Conservation (phyloP, 2,888 invertebrate species). For the Oxystoma pomonae region DNA sequence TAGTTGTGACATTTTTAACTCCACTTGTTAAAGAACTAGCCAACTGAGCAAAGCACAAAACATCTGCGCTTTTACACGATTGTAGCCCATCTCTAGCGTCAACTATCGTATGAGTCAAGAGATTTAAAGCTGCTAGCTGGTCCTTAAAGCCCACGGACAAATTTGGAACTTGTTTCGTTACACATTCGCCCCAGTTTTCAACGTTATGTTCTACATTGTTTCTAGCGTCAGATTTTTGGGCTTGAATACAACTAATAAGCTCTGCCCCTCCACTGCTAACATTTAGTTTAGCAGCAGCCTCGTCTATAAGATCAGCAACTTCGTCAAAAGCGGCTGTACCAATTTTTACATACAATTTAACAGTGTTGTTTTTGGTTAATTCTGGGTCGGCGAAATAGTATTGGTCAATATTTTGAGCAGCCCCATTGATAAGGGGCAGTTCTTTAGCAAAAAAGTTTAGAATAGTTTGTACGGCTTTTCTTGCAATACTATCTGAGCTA, state of each 20-base stretch:
- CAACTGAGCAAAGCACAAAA: neutral
- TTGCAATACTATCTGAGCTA: no score
- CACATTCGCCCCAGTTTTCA: neutral
- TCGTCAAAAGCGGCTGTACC: neutral
- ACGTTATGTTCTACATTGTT: neutral
- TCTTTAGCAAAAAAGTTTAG: neutral
- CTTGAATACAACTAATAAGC: neutral
- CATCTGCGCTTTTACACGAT: neutral
- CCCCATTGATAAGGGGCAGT: neutral
- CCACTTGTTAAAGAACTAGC: neutral
- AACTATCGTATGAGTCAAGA: neutral
- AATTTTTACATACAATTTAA: neutral
- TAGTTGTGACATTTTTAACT: neutral
- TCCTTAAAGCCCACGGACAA: neutral
- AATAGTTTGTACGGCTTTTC: neutral
- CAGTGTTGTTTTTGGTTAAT: neutral
- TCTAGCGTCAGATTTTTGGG: neutral
- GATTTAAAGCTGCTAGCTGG: neutral
- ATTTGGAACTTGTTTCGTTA: neutral
- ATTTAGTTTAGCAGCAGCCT: neutral
- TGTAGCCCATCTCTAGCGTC: neutral
- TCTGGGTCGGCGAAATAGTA: neutral
- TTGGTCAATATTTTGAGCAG: neutral
- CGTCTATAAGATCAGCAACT: neutral
- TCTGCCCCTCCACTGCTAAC: neutral